Evolutionary conservation across 2,113 vertebrate genomes (phyloP).

Genomic region (Cyprinus carpio): DNA sequence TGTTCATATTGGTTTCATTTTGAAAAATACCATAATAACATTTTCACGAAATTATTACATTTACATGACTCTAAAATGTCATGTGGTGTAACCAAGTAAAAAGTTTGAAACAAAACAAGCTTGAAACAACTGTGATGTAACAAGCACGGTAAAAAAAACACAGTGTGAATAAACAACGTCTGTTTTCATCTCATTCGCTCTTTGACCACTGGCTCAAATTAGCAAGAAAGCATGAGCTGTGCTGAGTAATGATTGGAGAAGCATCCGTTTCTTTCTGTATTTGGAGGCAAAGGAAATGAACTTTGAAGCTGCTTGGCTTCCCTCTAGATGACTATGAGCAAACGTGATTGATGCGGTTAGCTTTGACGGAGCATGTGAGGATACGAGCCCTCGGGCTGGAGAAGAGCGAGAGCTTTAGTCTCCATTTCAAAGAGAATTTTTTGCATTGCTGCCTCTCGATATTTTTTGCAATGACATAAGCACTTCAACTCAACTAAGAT

Average conservation of each 20-base stretch:
- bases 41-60: no score
- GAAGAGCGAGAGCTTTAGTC: background rate
- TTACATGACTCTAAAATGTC: no score
- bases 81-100: no score
- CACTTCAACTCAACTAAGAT: background rate
- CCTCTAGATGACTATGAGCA: conserved; percentile 7
- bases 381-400: conserved; percentile 16
- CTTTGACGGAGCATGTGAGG: conserved; percentile 5
- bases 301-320: conserved; percentile 16
- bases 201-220: background rate
- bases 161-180: background rate
- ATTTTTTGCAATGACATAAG: conserved; percentile 22
- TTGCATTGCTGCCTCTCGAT: background rate
- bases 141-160: no score
- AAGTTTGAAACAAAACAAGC: background rate
- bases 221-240: background rate
- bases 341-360: background rate
- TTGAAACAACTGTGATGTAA: background rate
- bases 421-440: conserved; percentile 37
- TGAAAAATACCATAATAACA: no score
- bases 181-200: background rate
- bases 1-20: no score
- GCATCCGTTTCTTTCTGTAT: background rate
- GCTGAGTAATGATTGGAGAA: conserved; percentile 12
- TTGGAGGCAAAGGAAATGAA: background rate